Conservation (phyloP, 2,113 vertebrate species). For the Epinephelus lanceolatus region DNA sequence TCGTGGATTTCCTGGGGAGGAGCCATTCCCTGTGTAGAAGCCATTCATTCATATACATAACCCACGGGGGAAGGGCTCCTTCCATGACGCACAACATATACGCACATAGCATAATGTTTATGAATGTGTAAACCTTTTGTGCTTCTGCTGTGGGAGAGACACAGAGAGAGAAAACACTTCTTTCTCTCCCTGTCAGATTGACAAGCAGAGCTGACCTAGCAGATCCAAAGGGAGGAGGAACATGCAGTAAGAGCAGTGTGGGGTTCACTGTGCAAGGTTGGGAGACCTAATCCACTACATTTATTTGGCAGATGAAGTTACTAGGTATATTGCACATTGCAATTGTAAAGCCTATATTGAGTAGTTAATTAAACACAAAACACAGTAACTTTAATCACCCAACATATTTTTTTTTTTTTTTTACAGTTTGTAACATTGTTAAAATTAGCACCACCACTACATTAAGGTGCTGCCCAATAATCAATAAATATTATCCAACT, state of each 20-base stretch:
- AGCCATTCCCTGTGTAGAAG: constrained; percentile 59
- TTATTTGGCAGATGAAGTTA: neutral
- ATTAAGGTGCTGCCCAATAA: neutral
- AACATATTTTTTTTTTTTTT: too few species aligned
- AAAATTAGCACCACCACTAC: neutral
- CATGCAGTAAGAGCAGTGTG: constrained; percentile 1
- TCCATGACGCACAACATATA: constrained; percentile 77
- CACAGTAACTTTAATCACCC: neutral
- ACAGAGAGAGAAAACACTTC: neutral
- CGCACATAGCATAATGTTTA: constrained; percentile 72
- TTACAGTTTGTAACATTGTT: too few species aligned
- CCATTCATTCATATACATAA: constrained; percentile 79
- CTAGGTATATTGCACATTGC: neutral
- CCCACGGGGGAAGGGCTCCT: constrained; percentile 52
- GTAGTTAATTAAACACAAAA: too few species aligned
- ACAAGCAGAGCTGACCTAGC: constrained; percentile 36
- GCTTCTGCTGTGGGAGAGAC: constrained; percentile 42
- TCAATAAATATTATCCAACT: neutral
- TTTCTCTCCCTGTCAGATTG: constrained; percentile 25
- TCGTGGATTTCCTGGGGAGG: constrained; percentile 70
- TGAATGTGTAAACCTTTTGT: constrained; percentile 71
- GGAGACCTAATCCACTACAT: neutral
- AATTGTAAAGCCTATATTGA: neutral
- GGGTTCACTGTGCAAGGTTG: neutral
- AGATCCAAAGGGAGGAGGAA: constrained; percentile 35